phyloP scores from a whole-genome alignment of 2,888 invertebrate species.

The Xylota sylvarum region DNA sequence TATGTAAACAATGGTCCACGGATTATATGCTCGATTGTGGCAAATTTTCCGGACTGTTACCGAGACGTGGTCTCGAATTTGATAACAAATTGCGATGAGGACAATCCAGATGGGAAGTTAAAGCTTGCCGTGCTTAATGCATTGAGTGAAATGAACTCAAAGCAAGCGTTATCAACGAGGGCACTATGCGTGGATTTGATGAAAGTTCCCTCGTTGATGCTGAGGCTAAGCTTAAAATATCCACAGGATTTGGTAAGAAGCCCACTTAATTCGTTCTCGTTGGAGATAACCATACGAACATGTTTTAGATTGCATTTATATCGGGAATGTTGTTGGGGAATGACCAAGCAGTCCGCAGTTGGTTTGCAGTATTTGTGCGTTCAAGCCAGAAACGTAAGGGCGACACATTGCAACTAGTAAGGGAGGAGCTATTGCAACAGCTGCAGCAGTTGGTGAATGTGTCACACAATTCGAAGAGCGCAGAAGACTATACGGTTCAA shows the following conservation, averaged over 20 bases:
- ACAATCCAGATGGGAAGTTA: constrained; percentile 91
- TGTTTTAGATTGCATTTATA: constrained; percentile 90
- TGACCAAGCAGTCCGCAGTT: constrained; percentile 94
- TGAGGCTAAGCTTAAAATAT: constrained; percentile 91
- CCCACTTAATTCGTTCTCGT: too few species aligned
- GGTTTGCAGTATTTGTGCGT: constrained; percentile 96
- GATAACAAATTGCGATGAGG: constrained; percentile 96
- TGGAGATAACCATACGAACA: background rate
- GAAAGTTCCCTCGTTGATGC: constrained; percentile 94
- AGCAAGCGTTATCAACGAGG: constrained; percentile 92
- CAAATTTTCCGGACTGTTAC: constrained; percentile 97
- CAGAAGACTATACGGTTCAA: constrained; percentile 90
- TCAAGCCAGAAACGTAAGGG: constrained; percentile 89
- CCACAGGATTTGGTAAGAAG: constrained; percentile 86
- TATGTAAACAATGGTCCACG: constrained; percentile 95
- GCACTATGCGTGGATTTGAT: constrained; percentile 95
- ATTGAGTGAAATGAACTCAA: constrained; percentile 95
- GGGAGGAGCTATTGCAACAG: constrained; percentile 91
- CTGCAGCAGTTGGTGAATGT: constrained; percentile 88
- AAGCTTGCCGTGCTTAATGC: constrained; percentile 91
- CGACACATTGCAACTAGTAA: constrained; percentile 87
- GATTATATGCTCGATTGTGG: constrained; percentile 95
- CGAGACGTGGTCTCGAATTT: constrained; percentile 95
- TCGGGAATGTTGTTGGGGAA: constrained; percentile 95
- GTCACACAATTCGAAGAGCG: constrained; percentile 87